Evolutionary conservation across 92 coral and sea anemone genomes (phyloP), one percentile per base, ranked within the genome.

Genomic region (Zoanthus solanderi): DNA sequence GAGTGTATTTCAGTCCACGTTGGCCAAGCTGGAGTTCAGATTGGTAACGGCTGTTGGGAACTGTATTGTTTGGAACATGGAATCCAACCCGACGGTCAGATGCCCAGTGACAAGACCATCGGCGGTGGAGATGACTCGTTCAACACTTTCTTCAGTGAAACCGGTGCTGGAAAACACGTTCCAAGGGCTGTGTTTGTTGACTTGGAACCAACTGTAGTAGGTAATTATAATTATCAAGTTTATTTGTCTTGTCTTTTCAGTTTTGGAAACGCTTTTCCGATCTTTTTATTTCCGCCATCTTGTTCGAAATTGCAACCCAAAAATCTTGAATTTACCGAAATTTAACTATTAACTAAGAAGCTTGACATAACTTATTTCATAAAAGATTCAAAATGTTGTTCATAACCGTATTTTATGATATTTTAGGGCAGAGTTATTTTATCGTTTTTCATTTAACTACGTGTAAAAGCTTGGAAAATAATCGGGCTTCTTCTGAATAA

Each of bases 141-240:
- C 84, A 93, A 93, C 88, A 93, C 97, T 67, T 94, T 94, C 91
- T 94, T 94, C 91, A 94, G 97, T 80, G 97, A 94, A 83, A 94
- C 97, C 15, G 96, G 96, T 30, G 92, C 94, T 14, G 96, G 96
- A 63, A 93, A 93, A 65, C 96, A 93, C 89, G 96, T 93, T 48
- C 96, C 96, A 32, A 93, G 96, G 85, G 96, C 96, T 34, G 94
- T 93, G 76, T 93, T 91, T 79, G 96, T 93, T 44, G 96, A 93
- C 87, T 72, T 93, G 76, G 96, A 93, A 48, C 94, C 96, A 16
- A 93, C 96, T 65, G 96, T 93, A 58, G 89, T 93, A 58, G 96
- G 96, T 93, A 67, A 18, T 28, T 47, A 58, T 12, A 1, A n/a
- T 0, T 7, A 50, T 63, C 87, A 50, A 11, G 9, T 50, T 0